Base-by-base conservation (phyloP, 2,888 invertebrate genomes). In the Ochropleura plecta region DNA sequence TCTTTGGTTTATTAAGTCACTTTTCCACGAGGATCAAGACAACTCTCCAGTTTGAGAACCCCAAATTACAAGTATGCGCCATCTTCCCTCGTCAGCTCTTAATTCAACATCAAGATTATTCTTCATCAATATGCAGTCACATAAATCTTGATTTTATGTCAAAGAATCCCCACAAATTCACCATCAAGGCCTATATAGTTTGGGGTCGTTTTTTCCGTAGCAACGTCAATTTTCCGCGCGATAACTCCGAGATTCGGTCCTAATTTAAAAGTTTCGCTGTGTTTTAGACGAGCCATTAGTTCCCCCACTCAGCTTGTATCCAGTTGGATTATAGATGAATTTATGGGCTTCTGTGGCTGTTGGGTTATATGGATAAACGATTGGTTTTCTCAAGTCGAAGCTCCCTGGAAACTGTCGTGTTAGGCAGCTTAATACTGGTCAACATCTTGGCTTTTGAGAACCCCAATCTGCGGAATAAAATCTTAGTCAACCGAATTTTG, bases 201-300 rank as follows among this genome's bases (percentile, higher is more conserved):
- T 69, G 71, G 44, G 63, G 64, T 48, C 79, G 66, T 83, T 88
- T 90, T 89, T 88, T 86, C 79, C 73, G 68, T 78, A 82, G 84
- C 73, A 49, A 73, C 90, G 88, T 92, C 92, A 91, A 92, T 92
- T 92, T 92, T 91, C 91, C 92, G 86, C 86, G 85, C 92, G 90
- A 93, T 92, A 92, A 88, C 89, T 86, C 76, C 82, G 81, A 90
- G 88, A 92, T 91, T 91, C 90, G 90, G 87, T 88, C 88, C 91
- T 91, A 92, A 93, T 92, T 93, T 92, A 91, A 92, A 92, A 93
- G 88, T 93, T 92, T 89, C 72, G 83, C 85, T 82, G 81, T 84
- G 87, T 84, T 87, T 86, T 82, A 83, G 82, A 84, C 88, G 88
- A 84, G 80, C 86, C 91, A 91, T 90, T 90, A 90, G 84, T 84